A percentile compares a stretch with the other conserved stretches of the same genome.
phyloP scores from a whole-genome alignment of 2,113 vertebrate species.

The Asarcornis scutulata region DNA sequence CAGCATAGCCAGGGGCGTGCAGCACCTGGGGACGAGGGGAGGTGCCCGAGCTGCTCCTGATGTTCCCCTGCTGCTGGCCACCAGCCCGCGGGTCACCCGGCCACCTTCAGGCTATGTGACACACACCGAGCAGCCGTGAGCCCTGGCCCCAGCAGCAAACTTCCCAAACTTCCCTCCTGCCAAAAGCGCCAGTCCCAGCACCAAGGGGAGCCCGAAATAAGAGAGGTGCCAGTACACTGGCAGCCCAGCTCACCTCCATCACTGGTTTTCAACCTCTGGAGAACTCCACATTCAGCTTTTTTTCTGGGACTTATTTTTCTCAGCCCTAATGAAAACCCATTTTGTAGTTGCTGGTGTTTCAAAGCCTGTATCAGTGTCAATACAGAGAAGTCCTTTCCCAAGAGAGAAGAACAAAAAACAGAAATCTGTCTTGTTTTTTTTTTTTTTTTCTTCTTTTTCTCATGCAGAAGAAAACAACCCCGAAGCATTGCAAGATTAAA shows the following conservation, averaged over 20 bases:
- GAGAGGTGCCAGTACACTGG: not conserved
- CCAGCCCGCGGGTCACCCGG: too few relatives aligned
- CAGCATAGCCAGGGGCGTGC: not conserved
- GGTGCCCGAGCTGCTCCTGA: not conserved
- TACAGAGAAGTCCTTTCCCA: not conserved
- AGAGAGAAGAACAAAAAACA: not conserved
- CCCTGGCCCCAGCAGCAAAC: not conserved
- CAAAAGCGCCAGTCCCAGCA: not conserved
- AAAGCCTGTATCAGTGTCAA: not conserved
- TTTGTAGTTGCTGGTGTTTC: not conserved
- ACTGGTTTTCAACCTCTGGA: not conserved
- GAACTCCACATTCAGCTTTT: not conserved
- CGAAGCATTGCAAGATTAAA: constrained; percentile 30
- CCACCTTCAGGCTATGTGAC: not conserved
- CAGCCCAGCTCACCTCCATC: not conserved
- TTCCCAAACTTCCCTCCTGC: not conserved
- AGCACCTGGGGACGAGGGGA: not conserved
- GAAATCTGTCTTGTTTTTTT: constrained; percentile 5
- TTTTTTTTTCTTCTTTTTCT: constrained; percentile 7
- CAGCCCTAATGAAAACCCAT: not conserved
- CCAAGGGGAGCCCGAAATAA: not conserved
- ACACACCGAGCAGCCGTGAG: not conserved
- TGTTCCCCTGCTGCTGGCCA: not conserved
- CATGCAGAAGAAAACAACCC: constrained; percentile 29
- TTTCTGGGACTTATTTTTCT: not conserved